Evolutionary conservation across 2,113 vertebrate species (phyloP).

Genomic region (Dendropsophus ebraccatus): DNA sequence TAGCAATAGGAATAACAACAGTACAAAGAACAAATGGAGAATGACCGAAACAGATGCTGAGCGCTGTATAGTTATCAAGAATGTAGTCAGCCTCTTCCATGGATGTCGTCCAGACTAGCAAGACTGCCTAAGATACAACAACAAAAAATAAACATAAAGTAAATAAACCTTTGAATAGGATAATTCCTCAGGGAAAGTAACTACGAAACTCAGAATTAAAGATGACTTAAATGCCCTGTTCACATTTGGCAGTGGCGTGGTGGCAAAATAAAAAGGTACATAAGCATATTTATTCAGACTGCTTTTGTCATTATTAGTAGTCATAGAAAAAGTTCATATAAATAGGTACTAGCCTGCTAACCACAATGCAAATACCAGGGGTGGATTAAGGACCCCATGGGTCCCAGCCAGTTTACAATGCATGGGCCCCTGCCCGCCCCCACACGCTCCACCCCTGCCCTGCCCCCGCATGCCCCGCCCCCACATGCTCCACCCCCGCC

Average conservation of each 20-base stretch:
- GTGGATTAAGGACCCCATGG: no score
- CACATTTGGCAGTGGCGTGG: not conserved
- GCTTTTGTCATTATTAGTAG: no score
- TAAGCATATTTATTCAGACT: no score
- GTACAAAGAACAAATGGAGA: conserved; percentile 11
- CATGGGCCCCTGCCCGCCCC: no score
- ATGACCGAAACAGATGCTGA: conserved; percentile 33
- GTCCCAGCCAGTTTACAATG: no score
- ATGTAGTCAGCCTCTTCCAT: not conserved
- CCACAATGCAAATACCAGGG: no score
- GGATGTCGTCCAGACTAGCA: not conserved
- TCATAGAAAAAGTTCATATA: no score
- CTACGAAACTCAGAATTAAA: not conserved
- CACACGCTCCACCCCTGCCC: no score
- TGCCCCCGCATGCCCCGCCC: no score
- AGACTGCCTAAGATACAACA: not conserved
- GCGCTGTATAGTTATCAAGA: conserved; percentile 20
- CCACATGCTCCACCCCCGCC: no score
- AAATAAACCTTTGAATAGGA: not conserved
- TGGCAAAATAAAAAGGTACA: no score
- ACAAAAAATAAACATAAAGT: not conserved
- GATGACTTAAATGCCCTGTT: not conserved
- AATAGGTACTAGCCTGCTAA: no score
- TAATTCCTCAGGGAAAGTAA: not conserved
- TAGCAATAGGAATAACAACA: conserved; percentile 31